Base-by-base conservation (phyloP, 2,888 invertebrate species). In the Hypsopygia costalis region DNA sequence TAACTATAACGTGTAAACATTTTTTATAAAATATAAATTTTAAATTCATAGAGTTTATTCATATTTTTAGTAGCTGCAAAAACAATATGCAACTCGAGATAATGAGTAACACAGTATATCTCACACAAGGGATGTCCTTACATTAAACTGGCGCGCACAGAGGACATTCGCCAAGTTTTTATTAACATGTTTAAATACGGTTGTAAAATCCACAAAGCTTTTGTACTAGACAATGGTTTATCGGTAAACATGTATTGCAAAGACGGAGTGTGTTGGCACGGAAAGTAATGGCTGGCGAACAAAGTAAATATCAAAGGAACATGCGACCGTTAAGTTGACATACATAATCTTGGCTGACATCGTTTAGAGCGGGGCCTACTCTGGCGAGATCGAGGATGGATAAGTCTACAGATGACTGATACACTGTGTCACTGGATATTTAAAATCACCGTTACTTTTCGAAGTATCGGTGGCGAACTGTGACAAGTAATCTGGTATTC, bases 271-370 rank as follows among this genome's bases (percentile, higher is more conserved):
- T 31, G 25, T 25, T 25, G 25, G 25, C 25, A 25, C 25, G 25
- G 25, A 25, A 25, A 25, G n/a, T 25, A 25, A 25, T 25, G 25
- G n/a, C 25, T 25, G 25, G 25, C n/a, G 6, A n/a, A 37, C 36
- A 37, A 37, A 37, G 36, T 37, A 37, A 37, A 37, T 39, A 33
- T 52, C 47, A 59, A 60, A 61, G 50, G 57, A 58, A 63, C 62
- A 71, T 69, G 42, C 43, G 60, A 80, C 81, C 81, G 81, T 81
- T 82, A 81, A 63, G 63, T 72, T 69, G 78, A 67, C 81, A 79
- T 62, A 80, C 70, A 75, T 80, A 64, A 60, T 58, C 53, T 53
- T 40, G 4, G 56, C 46, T 81, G 81, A 78, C 81, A 78, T 76
- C 62, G 69, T 71, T 78, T 61, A 58, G 56, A 62, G 52, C 59